These are phyloP conservation scores for Diacarnus erythraeanus DNA, from an alignment of 37 sponge, comb jelly and placozoan species.

Conservation along the genomic window DNA sequence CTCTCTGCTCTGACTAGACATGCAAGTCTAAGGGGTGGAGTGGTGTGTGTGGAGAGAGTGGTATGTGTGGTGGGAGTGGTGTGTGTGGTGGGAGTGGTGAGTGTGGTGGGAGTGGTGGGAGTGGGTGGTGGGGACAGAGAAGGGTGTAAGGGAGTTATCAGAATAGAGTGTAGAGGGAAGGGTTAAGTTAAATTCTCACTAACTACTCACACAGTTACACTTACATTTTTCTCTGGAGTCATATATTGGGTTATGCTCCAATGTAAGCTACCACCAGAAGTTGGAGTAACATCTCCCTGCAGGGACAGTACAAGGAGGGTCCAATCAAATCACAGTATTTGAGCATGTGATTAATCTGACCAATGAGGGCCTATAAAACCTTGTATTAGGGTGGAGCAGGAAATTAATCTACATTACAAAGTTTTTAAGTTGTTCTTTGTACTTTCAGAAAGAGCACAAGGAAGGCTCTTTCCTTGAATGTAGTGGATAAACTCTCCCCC, in stretches of 20 bases:
- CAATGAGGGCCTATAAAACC: not conserved
- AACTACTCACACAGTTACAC: not conserved
- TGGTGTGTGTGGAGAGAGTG: not conserved
- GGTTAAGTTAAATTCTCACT: not conserved
- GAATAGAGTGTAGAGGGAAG: not conserved
- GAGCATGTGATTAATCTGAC: not conserved
- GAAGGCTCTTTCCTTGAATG: too few relatives aligned
- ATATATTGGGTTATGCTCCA: constrained; percentile 37
- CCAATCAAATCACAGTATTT: not conserved
- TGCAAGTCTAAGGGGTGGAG: not conserved
- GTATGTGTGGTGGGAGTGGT: not conserved
- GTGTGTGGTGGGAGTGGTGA: not conserved
- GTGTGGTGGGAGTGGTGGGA: not conserved
- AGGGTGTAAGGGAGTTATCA: not conserved
- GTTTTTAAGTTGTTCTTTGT: too few relatives aligned
- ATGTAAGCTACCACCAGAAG: constrained; percentile 20
- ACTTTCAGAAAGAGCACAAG: too few relatives aligned
- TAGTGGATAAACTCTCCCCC: too few relatives aligned
- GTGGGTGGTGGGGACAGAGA: constrained; percentile 34
- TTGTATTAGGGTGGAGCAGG: not conserved
- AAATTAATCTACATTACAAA: too few relatives aligned
- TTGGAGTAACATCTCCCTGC: constrained; percentile 1
- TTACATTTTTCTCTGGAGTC: constrained; percentile 1
- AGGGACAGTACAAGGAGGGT: not conserved
- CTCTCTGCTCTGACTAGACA: constrained; percentile 24